A percentile compares a stretch with the other conserved stretches of the same genome.
phyloP scores from a whole-genome alignment of 2,888 invertebrate species.

The Xylota segnis region DNA sequence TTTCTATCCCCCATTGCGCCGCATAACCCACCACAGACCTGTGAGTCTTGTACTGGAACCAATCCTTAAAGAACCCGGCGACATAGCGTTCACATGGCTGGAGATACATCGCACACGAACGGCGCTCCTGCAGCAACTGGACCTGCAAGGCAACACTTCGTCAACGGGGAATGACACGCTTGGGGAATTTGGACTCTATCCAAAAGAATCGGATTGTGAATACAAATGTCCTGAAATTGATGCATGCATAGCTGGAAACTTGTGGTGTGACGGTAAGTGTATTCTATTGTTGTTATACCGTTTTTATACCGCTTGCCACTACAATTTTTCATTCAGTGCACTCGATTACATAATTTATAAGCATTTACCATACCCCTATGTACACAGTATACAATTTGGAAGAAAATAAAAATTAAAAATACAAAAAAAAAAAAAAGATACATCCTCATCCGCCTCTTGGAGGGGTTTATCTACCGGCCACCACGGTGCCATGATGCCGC shows the following conservation, averaged over 20 bases:
- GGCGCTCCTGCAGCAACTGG: slow-evolving; percentile 87
- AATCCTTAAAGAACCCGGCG: slow-evolving; percentile 89
- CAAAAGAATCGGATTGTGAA: slow-evolving; percentile 86
- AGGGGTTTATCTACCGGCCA: not conserved
- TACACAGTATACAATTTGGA: not conserved
- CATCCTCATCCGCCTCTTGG: slow-evolving; percentile 26
- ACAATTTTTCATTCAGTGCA: slow-evolving; percentile 51
- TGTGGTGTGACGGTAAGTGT: slow-evolving; percentile 90
- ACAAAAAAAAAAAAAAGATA: slow-evolving; percentile 1
- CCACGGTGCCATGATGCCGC: slow-evolving; percentile 4
- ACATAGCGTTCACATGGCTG: slow-evolving; percentile 92
- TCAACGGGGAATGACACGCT: slow-evolving; percentile 82
- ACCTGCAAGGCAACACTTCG: slow-evolving; percentile 83
- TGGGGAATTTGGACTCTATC: slow-evolving; percentile 84
- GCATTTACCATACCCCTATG: slow-evolving; percentile 24
- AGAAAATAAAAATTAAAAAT: slow-evolving; percentile 43
- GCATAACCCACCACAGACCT: slow-evolving; percentile 83
- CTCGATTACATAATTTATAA: slow-evolving; percentile 65
- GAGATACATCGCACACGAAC: slow-evolving; percentile 89
- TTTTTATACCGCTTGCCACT: slow-evolving; percentile 7
- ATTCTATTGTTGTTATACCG: slow-evolving; percentile 50
- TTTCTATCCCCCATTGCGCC: not conserved
- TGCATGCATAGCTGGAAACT: slow-evolving; percentile 90
- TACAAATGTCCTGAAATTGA: slow-evolving; percentile 90
- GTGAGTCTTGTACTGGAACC: slow-evolving; percentile 89